Conservation (phyloP, 2,888 invertebrate species). For the Pterobdella sp. region DNA sequence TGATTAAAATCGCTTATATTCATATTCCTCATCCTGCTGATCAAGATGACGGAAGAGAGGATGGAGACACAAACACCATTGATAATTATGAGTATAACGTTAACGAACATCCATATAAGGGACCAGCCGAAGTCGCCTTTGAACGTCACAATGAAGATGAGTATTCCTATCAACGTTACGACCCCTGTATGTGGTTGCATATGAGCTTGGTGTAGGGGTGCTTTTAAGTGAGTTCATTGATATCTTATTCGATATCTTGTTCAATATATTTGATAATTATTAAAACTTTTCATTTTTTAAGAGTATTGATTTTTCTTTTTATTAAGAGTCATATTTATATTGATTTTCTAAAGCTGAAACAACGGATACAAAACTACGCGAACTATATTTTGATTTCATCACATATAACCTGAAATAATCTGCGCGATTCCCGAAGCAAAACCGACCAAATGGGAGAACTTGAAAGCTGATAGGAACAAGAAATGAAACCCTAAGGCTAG, state of each 20-base stretch:
- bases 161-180: slow-evolving; percentile 23
- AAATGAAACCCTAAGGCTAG: slow-evolving; percentile 21
- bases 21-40: background rate
- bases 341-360: background rate
- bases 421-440: slow-evolving; percentile 25
- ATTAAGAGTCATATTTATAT: no score
- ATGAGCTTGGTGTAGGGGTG: no score
- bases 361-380: background rate
- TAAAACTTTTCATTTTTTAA: no score
- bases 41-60: slow-evolving; percentile 9
- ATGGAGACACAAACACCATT: slow-evolving; percentile 20
- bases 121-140: slow-evolving; percentile 32
- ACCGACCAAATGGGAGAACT: slow-evolving; percentile 23
- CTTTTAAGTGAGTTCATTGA: no score
- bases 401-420: slow-evolving; percentile 17
- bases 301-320: no score
- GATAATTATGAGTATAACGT: slow-evolving; percentile 22
- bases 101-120: slow-evolving; percentile 28
- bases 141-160: slow-evolving; percentile 29
- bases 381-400: background rate
- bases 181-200: no score
- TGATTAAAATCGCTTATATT: slow-evolving; percentile 14
- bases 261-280: no score
- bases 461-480: slow-evolving; percentile 26
- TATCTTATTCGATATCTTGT: no score